Conservation (phyloP, 1,140 invertebrate species). For the Aleiodes sp. region DNA sequence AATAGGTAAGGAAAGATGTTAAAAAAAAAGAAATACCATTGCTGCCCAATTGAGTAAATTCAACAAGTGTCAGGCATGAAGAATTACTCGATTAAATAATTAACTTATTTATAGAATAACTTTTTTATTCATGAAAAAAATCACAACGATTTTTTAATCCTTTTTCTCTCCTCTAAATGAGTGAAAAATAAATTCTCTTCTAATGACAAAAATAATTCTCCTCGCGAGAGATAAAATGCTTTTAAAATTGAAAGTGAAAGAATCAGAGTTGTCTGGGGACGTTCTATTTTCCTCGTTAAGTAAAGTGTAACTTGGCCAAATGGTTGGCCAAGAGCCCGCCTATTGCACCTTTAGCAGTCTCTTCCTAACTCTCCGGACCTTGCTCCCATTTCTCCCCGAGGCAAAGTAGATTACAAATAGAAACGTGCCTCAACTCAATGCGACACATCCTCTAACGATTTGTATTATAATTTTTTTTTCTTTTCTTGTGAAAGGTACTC, state of each 20-base stretch:
- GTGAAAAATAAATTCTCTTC: no score
- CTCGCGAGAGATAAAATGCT: no score
- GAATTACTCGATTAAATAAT: no score
- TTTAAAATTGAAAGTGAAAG: conserved; percentile 6
- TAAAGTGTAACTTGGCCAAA: conserved; percentile 53
- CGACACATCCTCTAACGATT: neutral
- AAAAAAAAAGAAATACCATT: conserved; percentile 23
- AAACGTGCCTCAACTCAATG: conserved; percentile 37
- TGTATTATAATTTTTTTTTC: neutral
- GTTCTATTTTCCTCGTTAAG: conserved; percentile 61
- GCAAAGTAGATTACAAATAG: conserved; percentile 57
- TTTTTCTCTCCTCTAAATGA: neutral
- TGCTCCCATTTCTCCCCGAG: conserved; percentile 65
- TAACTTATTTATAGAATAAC: no score
- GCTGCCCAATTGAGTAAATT: no score
- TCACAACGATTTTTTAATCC: neutral
- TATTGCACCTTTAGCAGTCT: conserved; percentile 63
- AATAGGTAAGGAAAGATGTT: conserved; percentile 34
- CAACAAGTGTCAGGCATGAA: no score
- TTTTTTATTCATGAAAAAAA: no score
- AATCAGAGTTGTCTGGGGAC: neutral
- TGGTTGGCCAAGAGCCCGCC: conserved; percentile 58
- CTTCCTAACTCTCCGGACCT: conserved; percentile 65
- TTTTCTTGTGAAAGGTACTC: no score
- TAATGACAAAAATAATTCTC: no score